Conservation (phyloP, 2,888 invertebrate genomes). For the Mythimna lalbum region DNA sequence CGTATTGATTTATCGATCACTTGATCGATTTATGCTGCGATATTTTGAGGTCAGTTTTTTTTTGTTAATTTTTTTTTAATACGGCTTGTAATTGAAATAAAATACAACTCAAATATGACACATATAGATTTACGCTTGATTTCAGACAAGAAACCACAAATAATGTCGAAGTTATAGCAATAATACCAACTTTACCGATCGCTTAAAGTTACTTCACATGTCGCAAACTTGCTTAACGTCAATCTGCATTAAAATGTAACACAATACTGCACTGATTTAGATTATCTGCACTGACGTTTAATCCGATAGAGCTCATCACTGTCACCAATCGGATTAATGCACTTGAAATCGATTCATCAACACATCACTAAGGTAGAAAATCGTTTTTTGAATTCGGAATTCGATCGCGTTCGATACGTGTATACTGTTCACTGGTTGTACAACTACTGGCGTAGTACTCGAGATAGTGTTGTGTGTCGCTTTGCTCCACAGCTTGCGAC, state of each 20-base stretch:
- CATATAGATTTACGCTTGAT: slow-evolving; percentile 35
- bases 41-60: slow-evolving; percentile 38
- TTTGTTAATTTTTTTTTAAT: slow-evolving; percentile 11
- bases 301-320: slow-evolving; percentile 68
- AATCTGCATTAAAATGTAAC: slow-evolving; percentile 61
- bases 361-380: slow-evolving; percentile 68
- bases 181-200: slow-evolving; percentile 53
- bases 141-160: slow-evolving; percentile 25
- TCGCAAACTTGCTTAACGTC: slow-evolving; percentile 62
- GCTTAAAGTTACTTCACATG: slow-evolving; percentile 58
- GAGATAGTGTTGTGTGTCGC: slow-evolving; percentile 69
- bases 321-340: slow-evolving; percentile 67
- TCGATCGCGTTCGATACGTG: slow-evolving; percentile 77
- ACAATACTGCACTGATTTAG: slow-evolving; percentile 65
- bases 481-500: slow-evolving; percentile 69
- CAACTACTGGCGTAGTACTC: slow-evolving; percentile 79
- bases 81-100: not conserved
- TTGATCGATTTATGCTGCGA: slow-evolving; percentile 30
- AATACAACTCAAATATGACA: not conserved
- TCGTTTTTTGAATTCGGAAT: slow-evolving; percentile 54
- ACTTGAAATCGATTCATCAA: slow-evolving; percentile 70
- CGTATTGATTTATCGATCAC: slow-evolving; percentile 50
- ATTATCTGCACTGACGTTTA: slow-evolving; percentile 60
- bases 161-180: slow-evolving; percentile 52
- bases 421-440: slow-evolving; percentile 79